Evolutionary conservation across 2,888 invertebrate species (phyloP).

Genomic region (Erynnis tages): DNA sequence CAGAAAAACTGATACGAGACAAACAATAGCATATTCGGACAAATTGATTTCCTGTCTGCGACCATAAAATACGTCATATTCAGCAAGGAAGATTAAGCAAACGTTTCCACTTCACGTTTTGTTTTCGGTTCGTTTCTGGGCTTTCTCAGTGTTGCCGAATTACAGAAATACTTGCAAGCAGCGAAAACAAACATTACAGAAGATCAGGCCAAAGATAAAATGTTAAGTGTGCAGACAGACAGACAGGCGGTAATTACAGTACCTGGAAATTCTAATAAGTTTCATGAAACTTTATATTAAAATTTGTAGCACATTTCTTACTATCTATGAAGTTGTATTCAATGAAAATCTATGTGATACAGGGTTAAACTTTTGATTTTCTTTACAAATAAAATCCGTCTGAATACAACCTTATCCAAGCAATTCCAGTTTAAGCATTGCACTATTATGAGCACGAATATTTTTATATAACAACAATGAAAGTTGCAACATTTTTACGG

Average conservation of each 20-base stretch:
- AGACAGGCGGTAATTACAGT: too few relatives aligned
- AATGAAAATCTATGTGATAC: too few relatives aligned
- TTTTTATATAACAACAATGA: conserved; percentile 35
- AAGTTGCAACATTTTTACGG: conserved; percentile 29
- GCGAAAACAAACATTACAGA: conserved; percentile 24
- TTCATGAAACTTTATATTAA: too few relatives aligned
- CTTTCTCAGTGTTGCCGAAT: conserved; percentile 11
- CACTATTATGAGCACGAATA: conserved; percentile 28
- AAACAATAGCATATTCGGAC: conserved; percentile 20
- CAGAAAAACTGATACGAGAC: conserved; percentile 20
- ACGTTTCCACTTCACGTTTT: neutral
- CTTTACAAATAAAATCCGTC: too few relatives aligned
- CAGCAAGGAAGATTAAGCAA: conserved; percentile 4
- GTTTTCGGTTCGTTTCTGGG: conserved; percentile 8
- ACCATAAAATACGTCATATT: conserved; percentile 21
- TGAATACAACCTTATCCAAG: too few relatives aligned
- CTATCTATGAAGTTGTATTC: too few relatives aligned
- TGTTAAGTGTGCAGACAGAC: too few relatives aligned
- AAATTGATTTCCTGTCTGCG: conserved; percentile 19
- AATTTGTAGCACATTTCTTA: too few relatives aligned
- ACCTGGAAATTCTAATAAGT: too few relatives aligned
- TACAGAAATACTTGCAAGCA: conserved; percentile 2
- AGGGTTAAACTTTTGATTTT: too few relatives aligned
- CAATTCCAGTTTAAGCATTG: conserved; percentile 28
- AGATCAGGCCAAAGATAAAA: conserved; percentile 29